Base-by-base conservation (phyloP, 2,888 invertebrate species). In the Geotrupes spiniger region DNA sequence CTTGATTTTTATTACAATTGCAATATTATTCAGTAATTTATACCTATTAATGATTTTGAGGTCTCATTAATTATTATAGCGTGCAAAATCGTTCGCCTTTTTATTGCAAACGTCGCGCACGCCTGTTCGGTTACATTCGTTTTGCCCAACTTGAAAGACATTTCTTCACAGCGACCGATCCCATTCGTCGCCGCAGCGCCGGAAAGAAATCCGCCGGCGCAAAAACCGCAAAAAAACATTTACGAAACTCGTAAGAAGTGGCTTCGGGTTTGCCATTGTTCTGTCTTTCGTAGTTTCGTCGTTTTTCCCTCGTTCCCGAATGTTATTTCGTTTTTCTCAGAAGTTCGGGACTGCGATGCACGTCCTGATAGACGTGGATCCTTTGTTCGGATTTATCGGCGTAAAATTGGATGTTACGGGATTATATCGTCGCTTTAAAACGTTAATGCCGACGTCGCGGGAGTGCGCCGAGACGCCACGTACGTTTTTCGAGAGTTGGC, bases 331-430 rank as follows among this genome's bases (percentile, higher is more conserved):
- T 36, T 42, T 48, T 51, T 36, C 40, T 45, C 15, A 21, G 47
- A 42, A 47, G 47, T 46, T 51, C 45, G 45, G 43, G 11, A 36
- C 17, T 21, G 21, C n/a, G 17, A 36, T 26, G 29, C 36, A 10
- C 36, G 37, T 14, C 26, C 36, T 44, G 52, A 46, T 50, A 48
- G 51, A 48, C 54, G 40, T 41, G 33, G 40, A 46, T 40, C 46
- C 50, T 56, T 58, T 58, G 57, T 58, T 49, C 50, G 48, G 52
- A 58, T 53, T 58, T 58, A 58, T 56, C 56, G 54, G 49, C 56
- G 52, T 54, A 51, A 56, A 58, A 56, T 58, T 58, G 54, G 51
- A 53, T 45, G 53, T 53, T 53, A 53, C 41, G 33, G 49, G 46
- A 51, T 51, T 51, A 51, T 48, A 43, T 51, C 45, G 44, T 44